Evolutionary conservation across 2,888 invertebrate species (phyloP).

Genomic region (Acronicta psi): DNA sequence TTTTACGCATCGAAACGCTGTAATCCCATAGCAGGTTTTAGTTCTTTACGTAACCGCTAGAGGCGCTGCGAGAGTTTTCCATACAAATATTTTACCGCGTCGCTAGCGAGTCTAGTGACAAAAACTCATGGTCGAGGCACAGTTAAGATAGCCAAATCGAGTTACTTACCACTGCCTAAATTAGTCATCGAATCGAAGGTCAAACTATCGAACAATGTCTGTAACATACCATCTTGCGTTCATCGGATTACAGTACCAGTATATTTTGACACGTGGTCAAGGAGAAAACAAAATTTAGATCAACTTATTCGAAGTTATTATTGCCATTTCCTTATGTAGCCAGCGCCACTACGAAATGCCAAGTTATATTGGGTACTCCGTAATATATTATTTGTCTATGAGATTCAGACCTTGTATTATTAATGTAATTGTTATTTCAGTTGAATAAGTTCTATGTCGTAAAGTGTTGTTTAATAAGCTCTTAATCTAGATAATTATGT

Average conservation of each 20-base stretch:
- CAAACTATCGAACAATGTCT: slow-evolving; percentile 13
- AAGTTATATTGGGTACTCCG: background rate
- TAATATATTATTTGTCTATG: too few species aligned
- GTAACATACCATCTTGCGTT: slow-evolving; percentile 10
- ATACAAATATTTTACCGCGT: too few species aligned
- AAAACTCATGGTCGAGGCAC: too few species aligned
- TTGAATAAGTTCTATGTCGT: slow-evolving; percentile 16
- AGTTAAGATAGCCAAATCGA: slow-evolving; percentile 45
- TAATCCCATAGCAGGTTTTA: too few species aligned
- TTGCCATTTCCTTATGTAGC: background rate
- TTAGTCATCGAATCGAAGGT: slow-evolving; percentile 34
- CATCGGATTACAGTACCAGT: background rate
- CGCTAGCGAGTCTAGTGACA: too few species aligned
- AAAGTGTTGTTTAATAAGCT: slow-evolving; percentile 12
- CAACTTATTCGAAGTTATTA: background rate
- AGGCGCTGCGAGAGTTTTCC: too few species aligned
- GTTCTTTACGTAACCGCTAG: too few species aligned
- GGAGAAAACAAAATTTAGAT: background rate
- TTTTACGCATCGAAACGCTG: too few species aligned
- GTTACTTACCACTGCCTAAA: slow-evolving; percentile 15
- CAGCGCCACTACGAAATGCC: background rate
- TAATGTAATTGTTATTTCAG: slow-evolving; percentile 11
- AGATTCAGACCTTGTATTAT: background rate
- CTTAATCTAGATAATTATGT: slow-evolving; percentile 20
- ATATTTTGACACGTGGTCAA: background rate